phyloP scores from a whole-genome alignment of 2,113 vertebrate species.

The Gasterosteus nipponicus region DNA sequence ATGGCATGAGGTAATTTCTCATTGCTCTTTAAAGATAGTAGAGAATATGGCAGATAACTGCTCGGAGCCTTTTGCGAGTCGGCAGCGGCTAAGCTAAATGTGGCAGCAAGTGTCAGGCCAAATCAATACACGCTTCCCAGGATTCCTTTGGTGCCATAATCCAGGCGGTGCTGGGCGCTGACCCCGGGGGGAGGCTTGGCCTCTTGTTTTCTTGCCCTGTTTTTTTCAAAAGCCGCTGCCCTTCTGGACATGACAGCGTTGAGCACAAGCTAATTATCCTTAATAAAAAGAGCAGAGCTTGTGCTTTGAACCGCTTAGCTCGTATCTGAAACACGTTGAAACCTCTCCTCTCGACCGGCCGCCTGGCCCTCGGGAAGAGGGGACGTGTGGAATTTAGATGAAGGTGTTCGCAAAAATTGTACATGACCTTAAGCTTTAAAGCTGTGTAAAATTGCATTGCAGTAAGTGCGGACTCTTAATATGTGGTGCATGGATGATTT shows the following conservation, averaged over 20 bases:
- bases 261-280: constrained; percentile 86
- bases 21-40: constrained; percentile 88
- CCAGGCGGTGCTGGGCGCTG: constrained; percentile 84
- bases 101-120: constrained; percentile 91
- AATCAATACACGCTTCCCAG: constrained; percentile 91
- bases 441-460: not conserved
- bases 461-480: constrained; percentile 34
- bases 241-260: constrained; percentile 84
- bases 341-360: constrained; percentile 14
- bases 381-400: constrained; percentile 11
- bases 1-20: constrained; percentile 85
- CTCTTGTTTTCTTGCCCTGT: constrained; percentile 84
- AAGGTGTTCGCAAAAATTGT: constrained; percentile 22
- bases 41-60: constrained; percentile 89
- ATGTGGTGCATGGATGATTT: constrained; percentile 9
- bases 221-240: constrained; percentile 83
- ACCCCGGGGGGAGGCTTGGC: constrained; percentile 84
- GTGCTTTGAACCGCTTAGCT: constrained; percentile 48
- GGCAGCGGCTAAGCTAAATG: constrained; percentile 87
- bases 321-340: constrained; percentile 20
- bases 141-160: constrained; percentile 88
- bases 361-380: constrained; percentile 14
- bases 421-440: constrained; percentile 28
- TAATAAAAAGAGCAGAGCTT: constrained; percentile 50
- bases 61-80: constrained; percentile 87